Percentiles rank a stretch among this genome's conserved stretches.
Conservation (phyloP, 30 jellyfish, hydroid and myxozoan genomes). For the Aurelia sp. region DNA sequence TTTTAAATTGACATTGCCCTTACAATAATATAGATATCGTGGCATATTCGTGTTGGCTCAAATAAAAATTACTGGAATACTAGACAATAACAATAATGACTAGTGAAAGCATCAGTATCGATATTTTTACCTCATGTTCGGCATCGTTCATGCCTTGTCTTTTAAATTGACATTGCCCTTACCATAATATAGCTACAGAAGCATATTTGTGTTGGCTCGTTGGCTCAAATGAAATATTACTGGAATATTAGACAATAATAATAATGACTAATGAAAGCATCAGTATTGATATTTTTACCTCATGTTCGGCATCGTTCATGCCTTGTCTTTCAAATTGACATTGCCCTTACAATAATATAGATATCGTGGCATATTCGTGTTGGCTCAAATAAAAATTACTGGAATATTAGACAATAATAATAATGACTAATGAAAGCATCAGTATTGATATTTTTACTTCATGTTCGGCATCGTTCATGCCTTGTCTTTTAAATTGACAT, state of each 20-base stretch:
- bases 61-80: no score
- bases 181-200: background rate
- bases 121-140: constrained; percentile 55
- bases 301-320: constrained; percentile 47
- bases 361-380: no score
- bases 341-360: constrained; percentile 40
- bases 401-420: no score
- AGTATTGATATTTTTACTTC: constrained; percentile 29
- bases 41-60: no score
- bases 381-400: no score
- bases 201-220: no score
- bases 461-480: constrained; percentile 57
- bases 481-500: constrained; percentile 47
- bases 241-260: background rate
- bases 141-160: constrained; percentile 48
- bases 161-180: constrained; percentile 59
- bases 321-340: constrained; percentile 20
- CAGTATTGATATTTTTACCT: constrained; percentile 16
- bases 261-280: background rate
- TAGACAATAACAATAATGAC: no score
- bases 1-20: constrained; percentile 60
- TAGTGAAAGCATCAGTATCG: no score
- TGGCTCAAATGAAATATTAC: background rate
- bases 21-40: constrained; percentile 2
- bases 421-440: no score